These are phyloP conservation scores for Lottia scabra DNA, from an alignment of 2,888 invertebrate genomes.

Conservation along the genomic window DNA sequence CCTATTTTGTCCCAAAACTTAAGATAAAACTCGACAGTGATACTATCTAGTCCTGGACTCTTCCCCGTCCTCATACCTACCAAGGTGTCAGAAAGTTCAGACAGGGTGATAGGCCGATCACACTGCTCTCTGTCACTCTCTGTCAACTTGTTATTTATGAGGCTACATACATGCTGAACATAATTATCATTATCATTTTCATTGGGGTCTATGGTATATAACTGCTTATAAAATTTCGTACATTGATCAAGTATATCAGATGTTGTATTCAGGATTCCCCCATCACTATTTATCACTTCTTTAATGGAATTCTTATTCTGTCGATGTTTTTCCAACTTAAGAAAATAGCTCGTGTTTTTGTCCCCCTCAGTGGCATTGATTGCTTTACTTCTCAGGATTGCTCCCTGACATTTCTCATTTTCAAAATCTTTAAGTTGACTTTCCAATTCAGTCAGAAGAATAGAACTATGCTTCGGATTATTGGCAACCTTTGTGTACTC, in stretches of 20 bases:
- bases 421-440: neutral
- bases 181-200: neutral
- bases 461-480: neutral
- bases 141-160: neutral
- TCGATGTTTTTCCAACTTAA: neutral
- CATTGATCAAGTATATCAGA: neutral
- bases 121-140: neutral
- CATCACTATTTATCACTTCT: neutral
- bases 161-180: neutral
- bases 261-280: neutral
- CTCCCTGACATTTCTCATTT: neutral
- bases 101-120: conserved; percentile 6
- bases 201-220: neutral
- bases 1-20: conserved; percentile 2
- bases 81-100: conserved; percentile 14
- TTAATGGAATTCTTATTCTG: neutral
- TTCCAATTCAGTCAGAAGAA: neutral
- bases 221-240: neutral
- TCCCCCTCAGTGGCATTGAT: neutral
- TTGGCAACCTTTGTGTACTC: neutral
- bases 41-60: conserved; percentile 8
- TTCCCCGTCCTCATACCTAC: conserved; percentile 25
- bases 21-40: conserved; percentile 3
- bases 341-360: neutral
- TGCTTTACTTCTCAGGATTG: neutral